Percentiles rank a stretch among this genome's conserved stretches.
Evolutionary conservation across 2,113 vertebrate species (phyloP).

Genomic region (Lynx canadensis): DNA sequence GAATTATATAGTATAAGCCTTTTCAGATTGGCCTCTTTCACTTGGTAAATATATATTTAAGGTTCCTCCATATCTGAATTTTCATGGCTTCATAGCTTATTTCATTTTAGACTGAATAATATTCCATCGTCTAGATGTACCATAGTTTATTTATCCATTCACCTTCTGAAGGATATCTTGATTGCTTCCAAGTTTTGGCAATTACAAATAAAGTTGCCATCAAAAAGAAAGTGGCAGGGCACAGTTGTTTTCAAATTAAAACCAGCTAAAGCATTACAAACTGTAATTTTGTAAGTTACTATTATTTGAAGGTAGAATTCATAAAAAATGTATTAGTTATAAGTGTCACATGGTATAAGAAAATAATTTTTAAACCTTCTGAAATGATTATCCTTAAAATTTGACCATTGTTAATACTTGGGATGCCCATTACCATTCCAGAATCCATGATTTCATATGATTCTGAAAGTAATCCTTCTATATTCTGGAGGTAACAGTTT

Average conservation of each 20-base stretch:
- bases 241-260: slow-evolving; percentile 10
- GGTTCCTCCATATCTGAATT: neutral
- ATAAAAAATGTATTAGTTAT: neutral
- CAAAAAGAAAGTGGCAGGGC: neutral
- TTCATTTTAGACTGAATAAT: neutral
- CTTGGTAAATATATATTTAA: neutral
- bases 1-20: neutral
- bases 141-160: neutral
- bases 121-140: neutral
- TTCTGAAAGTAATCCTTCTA: neutral
- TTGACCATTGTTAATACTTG: neutral
- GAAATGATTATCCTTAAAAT: neutral
- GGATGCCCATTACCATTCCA: neutral
- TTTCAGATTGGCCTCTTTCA: neutral
- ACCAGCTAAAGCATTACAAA: neutral
- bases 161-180: neutral
- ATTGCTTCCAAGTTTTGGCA: neutral
- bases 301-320: neutral
- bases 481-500: neutral
- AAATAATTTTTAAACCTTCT: neutral
- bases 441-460: neutral
- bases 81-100: neutral
- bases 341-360: neutral
- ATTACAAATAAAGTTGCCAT: slow-evolving; percentile 3
- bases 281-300: slow-evolving; percentile 17